Evolutionary conservation across 2,113 vertebrate genomes (phyloP).

Genomic region (Hiodon alosoides): DNA sequence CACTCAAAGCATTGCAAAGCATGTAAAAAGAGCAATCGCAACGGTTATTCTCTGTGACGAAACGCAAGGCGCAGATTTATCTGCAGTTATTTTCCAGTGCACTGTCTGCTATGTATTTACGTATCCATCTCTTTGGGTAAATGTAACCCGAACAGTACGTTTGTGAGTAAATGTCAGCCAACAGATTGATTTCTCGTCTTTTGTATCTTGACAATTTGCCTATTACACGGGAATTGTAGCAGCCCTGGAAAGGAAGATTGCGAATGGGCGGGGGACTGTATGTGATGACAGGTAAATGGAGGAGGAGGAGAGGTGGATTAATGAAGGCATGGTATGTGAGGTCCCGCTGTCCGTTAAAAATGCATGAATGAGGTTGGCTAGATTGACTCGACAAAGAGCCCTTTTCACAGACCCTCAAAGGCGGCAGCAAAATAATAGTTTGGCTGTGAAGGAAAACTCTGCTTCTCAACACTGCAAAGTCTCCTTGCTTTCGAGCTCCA

Average conservation of each 20-base stretch:
- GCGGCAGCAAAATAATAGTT: slow-evolving; percentile 29
- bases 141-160: too few species aligned
- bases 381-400: slow-evolving; percentile 28
- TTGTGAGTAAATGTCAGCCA: too few species aligned
- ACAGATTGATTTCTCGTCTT: too few species aligned
- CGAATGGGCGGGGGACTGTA: neutral
- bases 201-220: too few species aligned
- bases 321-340: neutral
- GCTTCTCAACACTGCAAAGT: slow-evolving; percentile 21
- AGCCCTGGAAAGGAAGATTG: neutral
- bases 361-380: slow-evolving; percentile 21
- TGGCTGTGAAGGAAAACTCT: slow-evolving; percentile 27
- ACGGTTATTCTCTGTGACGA: too few species aligned
- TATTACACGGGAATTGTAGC: neutral
- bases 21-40: too few species aligned
- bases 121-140: too few species aligned
- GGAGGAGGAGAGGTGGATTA: neutral
- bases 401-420: slow-evolving; percentile 27
- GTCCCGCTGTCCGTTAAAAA: slow-evolving; percentile 4
- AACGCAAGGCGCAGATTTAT: too few species aligned
- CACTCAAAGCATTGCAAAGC: too few species aligned
- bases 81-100: too few species aligned
- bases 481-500: neutral
- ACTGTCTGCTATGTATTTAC: too few species aligned
- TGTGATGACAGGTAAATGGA: slow-evolving; percentile 11